These are phyloP conservation scores for Coranthus polyacanthus DNA, from an alignment of 2,797 vertebrate species.

Conservation along the genomic window DNA sequence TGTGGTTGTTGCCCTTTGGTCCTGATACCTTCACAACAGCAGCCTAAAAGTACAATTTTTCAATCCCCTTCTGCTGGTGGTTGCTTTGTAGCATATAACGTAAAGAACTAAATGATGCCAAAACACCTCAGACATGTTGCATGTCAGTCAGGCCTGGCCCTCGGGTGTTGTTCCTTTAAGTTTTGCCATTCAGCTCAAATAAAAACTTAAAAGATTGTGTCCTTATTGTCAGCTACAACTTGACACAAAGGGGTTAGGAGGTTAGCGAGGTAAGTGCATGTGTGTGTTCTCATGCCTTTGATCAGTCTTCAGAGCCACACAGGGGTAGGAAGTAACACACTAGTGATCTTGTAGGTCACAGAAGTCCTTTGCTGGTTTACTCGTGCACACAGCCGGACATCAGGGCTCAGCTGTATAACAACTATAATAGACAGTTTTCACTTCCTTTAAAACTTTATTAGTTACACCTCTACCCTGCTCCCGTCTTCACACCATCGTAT, in stretches of 20 bases:
- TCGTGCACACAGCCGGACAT: conserved; percentile 46
- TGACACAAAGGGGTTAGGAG: conserved; percentile 72
- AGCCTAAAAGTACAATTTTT: too few relatives aligned
- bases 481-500: conserved; percentile 7
- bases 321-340: conserved; percentile 76
- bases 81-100: too few relatives aligned
- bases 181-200: conserved; percentile 31
- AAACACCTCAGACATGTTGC: conserved; percentile 13
- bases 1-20: too few relatives aligned
- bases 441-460: conserved; percentile 53
- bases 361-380: conserved; percentile 57
- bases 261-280: conserved; percentile 65
- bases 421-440: conserved; percentile 51
- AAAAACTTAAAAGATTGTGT: conserved; percentile 53
- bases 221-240: conserved; percentile 54
- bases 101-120: neutral
- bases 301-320: conserved; percentile 62
- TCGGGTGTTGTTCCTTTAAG: neutral
- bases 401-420: conserved; percentile 38
- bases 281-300: conserved; percentile 78
- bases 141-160: conserved; percentile 3
- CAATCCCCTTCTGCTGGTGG: too few relatives aligned
- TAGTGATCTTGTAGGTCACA: conserved; percentile 68
- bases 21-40: too few relatives aligned
- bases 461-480: conserved; percentile 11